phyloP scores from a whole-genome alignment of 2,797 vertebrate species.

The Mallotus villosus region DNA sequence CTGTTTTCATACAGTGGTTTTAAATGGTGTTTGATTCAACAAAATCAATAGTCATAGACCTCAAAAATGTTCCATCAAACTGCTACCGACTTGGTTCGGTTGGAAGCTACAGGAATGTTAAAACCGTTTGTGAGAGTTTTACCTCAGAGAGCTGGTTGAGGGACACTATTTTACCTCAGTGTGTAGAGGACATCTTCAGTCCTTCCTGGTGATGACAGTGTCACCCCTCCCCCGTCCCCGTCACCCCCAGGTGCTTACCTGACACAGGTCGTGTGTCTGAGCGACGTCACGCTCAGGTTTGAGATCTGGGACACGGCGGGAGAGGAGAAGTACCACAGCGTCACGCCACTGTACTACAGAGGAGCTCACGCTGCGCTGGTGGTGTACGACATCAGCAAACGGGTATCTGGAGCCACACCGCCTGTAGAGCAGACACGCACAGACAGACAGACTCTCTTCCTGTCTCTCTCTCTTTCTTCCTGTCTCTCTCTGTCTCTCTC shows the following conservation, averaged over 20 bases:
- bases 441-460: neutral
- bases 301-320: constrained; percentile 87
- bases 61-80: too few relatives aligned
- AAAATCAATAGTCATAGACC: too few relatives aligned
- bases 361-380: constrained; percentile 72
- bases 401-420: constrained; percentile 56
- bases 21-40: too few relatives aligned
- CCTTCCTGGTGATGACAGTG: neutral
- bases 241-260: constrained; percentile 75
- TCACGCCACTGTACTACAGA: constrained; percentile 82
- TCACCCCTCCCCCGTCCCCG: neutral
- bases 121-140: neutral
- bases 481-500: too few relatives aligned
- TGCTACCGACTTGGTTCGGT: too few relatives aligned
- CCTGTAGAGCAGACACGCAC: neutral
- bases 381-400: constrained; percentile 77
- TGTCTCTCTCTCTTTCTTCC: neutral
- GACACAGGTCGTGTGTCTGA: constrained; percentile 64
- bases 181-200: neutral
- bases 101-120: too few relatives aligned
- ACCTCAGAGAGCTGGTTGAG: neutral
- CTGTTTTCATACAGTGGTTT: neutral
- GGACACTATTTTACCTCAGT: neutral
- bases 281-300: constrained; percentile 52
- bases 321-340: constrained; percentile 82